Percentiles rank a stretch among this genome's conserved stretches.
Evolutionary conservation across 2,797 vertebrate species (phyloP).

Genomic region (Ibycter americanus): DNA sequence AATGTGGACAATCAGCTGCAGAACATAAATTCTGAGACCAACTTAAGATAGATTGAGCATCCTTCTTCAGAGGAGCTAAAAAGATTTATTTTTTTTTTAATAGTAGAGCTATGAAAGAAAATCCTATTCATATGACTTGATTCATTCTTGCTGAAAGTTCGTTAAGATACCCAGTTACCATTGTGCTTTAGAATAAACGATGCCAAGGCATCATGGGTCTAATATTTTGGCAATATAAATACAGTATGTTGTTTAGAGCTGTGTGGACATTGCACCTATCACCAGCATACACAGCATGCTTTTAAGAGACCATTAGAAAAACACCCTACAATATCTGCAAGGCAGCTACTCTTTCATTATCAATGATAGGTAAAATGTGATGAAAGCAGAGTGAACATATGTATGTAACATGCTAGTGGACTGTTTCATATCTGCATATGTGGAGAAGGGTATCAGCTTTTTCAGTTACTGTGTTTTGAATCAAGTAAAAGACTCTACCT

Average conservation of each 20-base stretch:
- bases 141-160: not conserved
- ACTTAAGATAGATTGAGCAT: not conserved
- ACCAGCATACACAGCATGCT: not conserved
- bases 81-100: not conserved
- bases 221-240: not conserved
- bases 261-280: rapidly evolving
- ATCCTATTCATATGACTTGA: not conserved
- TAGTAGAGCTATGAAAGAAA: not conserved
- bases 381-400: not conserved
- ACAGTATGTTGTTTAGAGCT: not conserved
- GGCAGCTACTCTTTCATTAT: not conserved
- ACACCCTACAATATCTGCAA: not conserved
- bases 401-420: not conserved
- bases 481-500: not conserved
- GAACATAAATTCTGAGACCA: not conserved
- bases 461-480: not conserved
- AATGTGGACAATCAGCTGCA: not conserved
- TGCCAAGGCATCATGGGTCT: not conserved
- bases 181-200: not conserved
- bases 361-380: not conserved
- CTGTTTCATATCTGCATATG: not conserved
- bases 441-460: not conserved
- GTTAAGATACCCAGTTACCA: not conserved
- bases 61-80: not conserved
- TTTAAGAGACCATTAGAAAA: not conserved